phyloP scores from a whole-genome alignment of 2,797 vertebrate genomes.

The Echiichthys vipera region DNA sequence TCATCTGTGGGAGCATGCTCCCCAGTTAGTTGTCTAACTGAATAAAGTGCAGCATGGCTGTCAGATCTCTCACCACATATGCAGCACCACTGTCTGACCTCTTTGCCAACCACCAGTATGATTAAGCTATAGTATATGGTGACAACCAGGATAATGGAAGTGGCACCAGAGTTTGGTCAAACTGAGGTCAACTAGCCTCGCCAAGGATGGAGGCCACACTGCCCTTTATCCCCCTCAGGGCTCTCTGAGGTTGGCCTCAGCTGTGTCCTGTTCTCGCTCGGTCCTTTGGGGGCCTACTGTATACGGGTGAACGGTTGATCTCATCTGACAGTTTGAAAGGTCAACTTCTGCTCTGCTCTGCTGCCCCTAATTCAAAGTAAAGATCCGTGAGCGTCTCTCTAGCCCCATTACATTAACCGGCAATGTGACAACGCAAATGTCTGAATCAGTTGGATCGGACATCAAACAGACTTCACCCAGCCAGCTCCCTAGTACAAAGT shows the following conservation, averaged over 20 bases:
- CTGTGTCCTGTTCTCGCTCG: slow-evolving; percentile 7
- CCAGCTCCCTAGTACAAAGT: too few species aligned
- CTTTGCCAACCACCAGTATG: slow-evolving; percentile 27
- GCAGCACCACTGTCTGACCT: slow-evolving; percentile 18
- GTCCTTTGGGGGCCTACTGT: slow-evolving; percentile 5
- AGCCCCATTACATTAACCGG: too few species aligned
- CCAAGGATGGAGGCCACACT: slow-evolving; percentile 12
- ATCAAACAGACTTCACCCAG: too few species aligned
- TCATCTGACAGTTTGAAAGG: slow-evolving; percentile 26
- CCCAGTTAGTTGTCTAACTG: not conserved
- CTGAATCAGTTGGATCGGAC: too few species aligned
- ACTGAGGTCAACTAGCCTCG: slow-evolving; percentile 24
- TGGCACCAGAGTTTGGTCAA: slow-evolving; percentile 36
- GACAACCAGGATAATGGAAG: slow-evolving; percentile 48
- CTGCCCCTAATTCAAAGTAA: slow-evolving; percentile 6
- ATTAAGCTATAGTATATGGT: slow-evolving; percentile 38
- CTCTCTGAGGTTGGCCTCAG: slow-evolving; percentile 28
- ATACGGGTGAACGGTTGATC: not conserved
- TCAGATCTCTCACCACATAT: slow-evolving; percentile 23
- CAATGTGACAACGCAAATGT: too few species aligned
- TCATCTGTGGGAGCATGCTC: not conserved
- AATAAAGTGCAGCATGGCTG: not conserved
- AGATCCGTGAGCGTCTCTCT: not conserved
- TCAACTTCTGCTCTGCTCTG: slow-evolving; percentile 18
- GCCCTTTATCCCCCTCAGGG: slow-evolving; percentile 31